Evolutionary conservation across 2,113 vertebrate species (phyloP), one percentile per base, ranked within the genome.

Genomic region (Steatornis caripensis): DNA sequence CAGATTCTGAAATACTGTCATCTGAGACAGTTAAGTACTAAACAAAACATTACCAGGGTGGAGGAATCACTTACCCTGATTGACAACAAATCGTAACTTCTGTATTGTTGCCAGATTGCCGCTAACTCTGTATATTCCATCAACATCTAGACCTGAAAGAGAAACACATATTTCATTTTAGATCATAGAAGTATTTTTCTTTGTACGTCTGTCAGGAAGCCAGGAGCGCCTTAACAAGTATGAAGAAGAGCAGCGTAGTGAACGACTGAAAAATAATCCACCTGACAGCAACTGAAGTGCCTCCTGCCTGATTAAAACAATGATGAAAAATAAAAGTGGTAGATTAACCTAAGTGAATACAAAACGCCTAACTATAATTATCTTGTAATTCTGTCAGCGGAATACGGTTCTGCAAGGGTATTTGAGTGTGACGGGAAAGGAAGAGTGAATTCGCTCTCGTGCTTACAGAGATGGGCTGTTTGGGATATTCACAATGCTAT

Each of bases 51-150:
- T 83, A 96, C 90, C 93, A 75, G 93, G 97, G 91, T 93, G 83
- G 97, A 97, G 89, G 96, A 97, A 97, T 98, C 95, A 94, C 97
- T 98, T 98, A 99, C 99, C 99, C 98, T 99, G 98, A 98, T 99
- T 99, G 95, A 99, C 98, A 75, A 98, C 96, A 98, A 99, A 99
- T 97, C 98, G 98, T 96, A 99, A 98, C 98, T 99, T 99, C 98
- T 99, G 99, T 98, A 99, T 98, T 91, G 98, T 98, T 96, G 99
- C 98, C 93, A 99, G 98, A 98, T 99, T 99, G 95, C 99, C 99
- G 90, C 99, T 99, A 95, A 99, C 99, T 98, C 99, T 98, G 98
- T 99, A 99, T 96, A 99, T 98, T 93, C 99, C 99, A 98, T 99
- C 99, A 96, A 98, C 98, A 79, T 99, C 98, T 89, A 99, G 95